Conservation (phyloP, 2,113 vertebrate genomes). For the Elephas maximus region DNA sequence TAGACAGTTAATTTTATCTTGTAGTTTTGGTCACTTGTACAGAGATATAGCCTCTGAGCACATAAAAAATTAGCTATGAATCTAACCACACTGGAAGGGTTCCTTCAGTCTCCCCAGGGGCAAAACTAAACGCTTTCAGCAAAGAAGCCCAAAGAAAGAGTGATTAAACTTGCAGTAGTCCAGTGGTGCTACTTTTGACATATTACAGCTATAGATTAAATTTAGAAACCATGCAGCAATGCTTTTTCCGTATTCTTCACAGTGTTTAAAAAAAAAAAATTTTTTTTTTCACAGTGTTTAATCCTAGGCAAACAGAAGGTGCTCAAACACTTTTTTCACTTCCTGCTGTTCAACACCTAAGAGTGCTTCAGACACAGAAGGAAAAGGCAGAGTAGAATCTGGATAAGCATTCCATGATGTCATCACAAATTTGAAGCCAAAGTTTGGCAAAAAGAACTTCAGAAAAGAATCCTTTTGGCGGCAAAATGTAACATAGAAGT, state of each 20-base stretch:
- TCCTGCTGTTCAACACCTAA: not conserved
- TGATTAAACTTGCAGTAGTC: not conserved
- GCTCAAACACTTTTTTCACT: not conserved
- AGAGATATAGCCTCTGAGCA: not conserved
- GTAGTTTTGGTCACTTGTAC: not conserved
- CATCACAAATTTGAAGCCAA: conserved; percentile 29
- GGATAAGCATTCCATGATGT: not conserved
- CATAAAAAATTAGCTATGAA: not conserved
- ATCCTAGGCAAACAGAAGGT: not conserved
- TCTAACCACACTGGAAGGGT: not conserved
- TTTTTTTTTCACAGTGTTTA: not conserved
- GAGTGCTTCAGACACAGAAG: not conserved
- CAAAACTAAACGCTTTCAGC: not conserved
- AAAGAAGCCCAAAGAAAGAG: not conserved
- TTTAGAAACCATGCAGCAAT: not conserved
- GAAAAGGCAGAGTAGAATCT: not conserved
- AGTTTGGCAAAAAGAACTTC: not conserved
- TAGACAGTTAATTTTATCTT: not conserved
- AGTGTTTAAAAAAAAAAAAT: not conserved
- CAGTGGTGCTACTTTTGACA: not conserved
- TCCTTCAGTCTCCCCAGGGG: not conserved
- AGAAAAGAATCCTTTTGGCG: conserved; percentile 1
- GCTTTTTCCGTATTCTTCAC: not conserved
- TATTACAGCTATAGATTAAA: not conserved
- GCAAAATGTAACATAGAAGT: conserved; percentile 38